phyloP scores from a whole-genome alignment of 2,797 vertebrate species.

The Cynopterus sphinx region DNA sequence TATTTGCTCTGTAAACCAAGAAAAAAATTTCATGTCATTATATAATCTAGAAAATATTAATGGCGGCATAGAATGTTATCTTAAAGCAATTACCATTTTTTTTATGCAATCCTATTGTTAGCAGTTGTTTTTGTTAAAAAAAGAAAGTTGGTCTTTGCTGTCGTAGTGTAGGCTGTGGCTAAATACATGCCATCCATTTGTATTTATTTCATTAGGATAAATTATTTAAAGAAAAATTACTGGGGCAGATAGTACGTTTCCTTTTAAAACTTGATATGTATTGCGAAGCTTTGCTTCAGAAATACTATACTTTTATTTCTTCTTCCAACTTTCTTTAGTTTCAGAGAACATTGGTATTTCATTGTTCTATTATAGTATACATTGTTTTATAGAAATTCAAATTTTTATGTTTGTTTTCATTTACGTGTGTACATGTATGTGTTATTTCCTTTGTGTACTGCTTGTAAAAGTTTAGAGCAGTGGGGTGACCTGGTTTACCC shows the following conservation, averaged over 20 bases:
- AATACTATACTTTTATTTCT: not conserved
- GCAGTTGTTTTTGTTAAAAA: not conserved
- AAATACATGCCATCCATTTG: not conserved
- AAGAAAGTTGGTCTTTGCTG: not conserved
- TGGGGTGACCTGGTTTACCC: not conserved
- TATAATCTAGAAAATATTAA: not conserved
- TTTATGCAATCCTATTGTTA: not conserved
- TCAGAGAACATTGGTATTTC: not conserved
- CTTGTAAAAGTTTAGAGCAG: not conserved
- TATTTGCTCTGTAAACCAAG: not conserved
- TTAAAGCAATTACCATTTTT: not conserved
- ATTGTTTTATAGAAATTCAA: not conserved
- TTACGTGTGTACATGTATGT: not conserved
- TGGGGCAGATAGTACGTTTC: not conserved
- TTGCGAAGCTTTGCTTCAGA: not conserved
- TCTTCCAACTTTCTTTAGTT: not conserved
- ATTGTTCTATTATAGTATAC: not conserved
- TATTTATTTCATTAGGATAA: not conserved
- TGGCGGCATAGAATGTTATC: not conserved
- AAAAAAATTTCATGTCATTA: not conserved
- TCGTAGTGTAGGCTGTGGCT: not conserved
- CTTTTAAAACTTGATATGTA: not conserved
- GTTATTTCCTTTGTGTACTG: not conserved
- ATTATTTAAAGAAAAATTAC: not conserved
- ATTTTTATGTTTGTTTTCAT: conserved; percentile 9